Evolutionary conservation across 2,888 invertebrate species (phyloP), one percentile per base, ranked within the genome.

Genomic region (Spilosoma lubricipeda): DNA sequence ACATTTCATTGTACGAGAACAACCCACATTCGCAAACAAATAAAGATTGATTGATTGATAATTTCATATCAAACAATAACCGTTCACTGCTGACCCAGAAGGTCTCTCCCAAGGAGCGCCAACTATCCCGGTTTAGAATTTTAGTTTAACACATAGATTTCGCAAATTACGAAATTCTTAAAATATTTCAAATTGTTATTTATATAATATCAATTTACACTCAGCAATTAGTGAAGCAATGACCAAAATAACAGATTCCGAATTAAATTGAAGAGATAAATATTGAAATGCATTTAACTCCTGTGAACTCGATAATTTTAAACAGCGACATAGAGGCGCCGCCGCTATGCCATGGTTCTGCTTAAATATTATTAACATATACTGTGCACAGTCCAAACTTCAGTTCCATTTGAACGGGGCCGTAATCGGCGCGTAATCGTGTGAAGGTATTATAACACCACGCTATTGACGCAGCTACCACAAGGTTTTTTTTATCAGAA

Each of bases 401-500:
- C 77, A 81, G 84, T 78, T 90, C 89, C 87, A 92, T 91, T 91
- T 90, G 89, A 90, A 88, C 87, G 90, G 86, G 84, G 83, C 82
- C 84, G 86, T 90, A 91, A 90, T 91, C 88, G 84, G 87, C 87
- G 88, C 86, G 89, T 90, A 90, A 92, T 92, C 93, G 93, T 94
- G 93, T 91, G 93, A 94, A 93, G 91, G 91, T 90, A 91, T 91
- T 90, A 92, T 91, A 89, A 88, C 88, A 90, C 88, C 85, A 87
- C 87, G 87, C 90, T 92, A 91, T 92, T 93, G 91, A 92, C 90
- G 86, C 87, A 86, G 91, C 88, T 88, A 89, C 89, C 87, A 88
- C 95, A 94, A 95, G 94, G 94, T 93, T 93, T 90, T 90, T 39
- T 90, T 86, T 89, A 90, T 56, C 52, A 91, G 91, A 91, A 92